Evolutionary conservation across 2,888 invertebrate species (phyloP).

Genomic region (Nephrocerus scutellatus): DNA sequence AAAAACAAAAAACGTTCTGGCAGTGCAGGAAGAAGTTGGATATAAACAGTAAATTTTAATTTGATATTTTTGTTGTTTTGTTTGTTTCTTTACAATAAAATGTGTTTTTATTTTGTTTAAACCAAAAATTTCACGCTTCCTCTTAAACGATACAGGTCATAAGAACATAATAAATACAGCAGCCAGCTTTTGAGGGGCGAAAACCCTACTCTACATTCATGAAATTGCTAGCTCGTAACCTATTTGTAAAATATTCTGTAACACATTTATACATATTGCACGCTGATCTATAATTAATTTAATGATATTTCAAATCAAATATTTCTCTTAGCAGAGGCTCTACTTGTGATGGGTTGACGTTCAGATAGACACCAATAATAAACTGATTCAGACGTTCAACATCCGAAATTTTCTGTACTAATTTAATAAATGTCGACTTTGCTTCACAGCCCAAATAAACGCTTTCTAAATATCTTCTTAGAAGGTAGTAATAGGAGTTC

Average conservation of each 20-base stretch:
- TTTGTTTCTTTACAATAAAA: no score
- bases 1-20: slow-evolving; percentile 43
- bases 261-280: no score
- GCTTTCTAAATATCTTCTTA: slow-evolving; percentile 76
- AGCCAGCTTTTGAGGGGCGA: no score
- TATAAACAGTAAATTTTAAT: slow-evolving; percentile 24
- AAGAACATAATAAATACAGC: no score
- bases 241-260: no score
- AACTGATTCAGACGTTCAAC: slow-evolving; percentile 82
- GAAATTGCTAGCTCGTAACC: no score
- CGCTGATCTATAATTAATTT: no score
- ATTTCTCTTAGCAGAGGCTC: slow-evolving; percentile 92
- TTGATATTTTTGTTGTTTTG: no score
- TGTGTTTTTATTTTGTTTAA: slow-evolving; percentile 21
- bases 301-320: slow-evolving; percentile 75
- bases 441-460: slow-evolving; percentile 81
- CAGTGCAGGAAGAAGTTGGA: slow-evolving; percentile 45
- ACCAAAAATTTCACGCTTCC: slow-evolving; percentile 22
- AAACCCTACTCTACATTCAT: no score
- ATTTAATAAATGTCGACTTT: slow-evolving; percentile 74
- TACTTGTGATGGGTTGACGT: slow-evolving; percentile 85
- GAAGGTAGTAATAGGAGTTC: slow-evolving; percentile 85
- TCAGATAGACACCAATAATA: slow-evolving; percentile 84
- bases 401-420: slow-evolving; percentile 87
- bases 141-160: no score